Conservation (phyloP, 2,797 vertebrate species). For the Chelmon rostratus region DNA sequence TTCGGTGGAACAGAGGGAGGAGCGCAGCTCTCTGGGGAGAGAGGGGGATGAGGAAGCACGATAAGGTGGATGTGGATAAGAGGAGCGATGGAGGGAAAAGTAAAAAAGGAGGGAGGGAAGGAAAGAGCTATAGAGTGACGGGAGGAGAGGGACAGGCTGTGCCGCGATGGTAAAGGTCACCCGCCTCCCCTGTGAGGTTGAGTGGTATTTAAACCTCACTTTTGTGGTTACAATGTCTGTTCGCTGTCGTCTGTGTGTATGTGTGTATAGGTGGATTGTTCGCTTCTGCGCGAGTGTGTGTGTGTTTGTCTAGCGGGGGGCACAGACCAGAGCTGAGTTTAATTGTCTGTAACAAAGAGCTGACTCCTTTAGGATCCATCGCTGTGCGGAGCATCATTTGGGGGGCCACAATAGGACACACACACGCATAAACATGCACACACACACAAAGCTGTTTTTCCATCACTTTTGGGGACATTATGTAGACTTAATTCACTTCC, state of each 20-base stretch:
- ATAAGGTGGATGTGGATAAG: constrained; percentile 71
- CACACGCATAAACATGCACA: constrained; percentile 25
- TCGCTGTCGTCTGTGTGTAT: constrained; percentile 29
- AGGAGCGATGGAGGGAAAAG: constrained; percentile 45
- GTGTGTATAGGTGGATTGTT: constrained; percentile 30
- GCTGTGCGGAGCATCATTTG: constrained; percentile 62
- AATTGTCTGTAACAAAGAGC: constrained; percentile 77
- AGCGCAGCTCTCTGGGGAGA: constrained; percentile 63
- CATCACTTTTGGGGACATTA: too few species aligned
- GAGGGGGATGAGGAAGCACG: constrained; percentile 61
- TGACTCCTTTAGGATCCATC: constrained; percentile 75
- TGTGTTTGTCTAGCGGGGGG: constrained; percentile 61
- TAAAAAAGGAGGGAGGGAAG: constrained; percentile 15
- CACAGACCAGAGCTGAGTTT: constrained; percentile 62
- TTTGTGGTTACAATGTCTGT: constrained; percentile 72
- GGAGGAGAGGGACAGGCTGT: constrained; percentile 67
- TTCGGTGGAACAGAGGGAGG: constrained; percentile 57
- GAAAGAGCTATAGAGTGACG: constrained; percentile 58
- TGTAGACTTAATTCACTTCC: too few species aligned
- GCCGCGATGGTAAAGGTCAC: constrained; percentile 79
- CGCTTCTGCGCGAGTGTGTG: constrained; percentile 29
- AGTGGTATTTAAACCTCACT: constrained; percentile 83
- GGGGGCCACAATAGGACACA: constrained; percentile 33
- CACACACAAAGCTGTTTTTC: too few species aligned
- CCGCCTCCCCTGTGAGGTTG: constrained; percentile 79